Evolutionary conservation across 2,113 vertebrate genomes (phyloP), one percentile per base, ranked within the genome.

Genomic region (Piliocolobus tephrosceles): DNA sequence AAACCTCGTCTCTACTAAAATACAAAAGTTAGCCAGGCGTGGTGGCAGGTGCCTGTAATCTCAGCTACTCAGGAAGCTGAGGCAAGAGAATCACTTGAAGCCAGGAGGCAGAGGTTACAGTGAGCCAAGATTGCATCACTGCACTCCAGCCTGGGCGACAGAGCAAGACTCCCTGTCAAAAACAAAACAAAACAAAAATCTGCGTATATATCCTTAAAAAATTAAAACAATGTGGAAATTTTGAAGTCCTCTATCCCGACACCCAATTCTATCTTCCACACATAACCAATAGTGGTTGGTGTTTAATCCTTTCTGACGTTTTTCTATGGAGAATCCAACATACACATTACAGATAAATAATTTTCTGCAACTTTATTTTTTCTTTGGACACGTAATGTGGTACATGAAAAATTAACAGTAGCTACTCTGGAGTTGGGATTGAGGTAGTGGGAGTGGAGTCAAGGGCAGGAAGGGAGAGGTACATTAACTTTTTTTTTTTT

Each of bases 321-420:
- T 95, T 92, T 79, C 61, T 93, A 35, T 57, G 72, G 47, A 93
- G 78, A 94, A 72, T 84, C 43, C 23, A 80, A 88, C 27, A 57
- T 40, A 64, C 0, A 95, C 45, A 68, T 82, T 85, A 93, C 75
- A 88, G 40, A 80, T 61, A 90, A 6, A 23, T 80, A 47, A 87
- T 72, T 85, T 96, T 88, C 57, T 75, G n/a, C 86, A 95, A 50
- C 3, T 45, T 45, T 52, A n/a, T 91, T 94, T n/a, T 93, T 90
- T 76, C 66, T 86, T 32, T 95, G 66, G 17, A 66, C 50, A 43
- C 55, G 38, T 70, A 83, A 47, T 50, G 22, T 45, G 83, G 79
- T 57, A 47, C 30, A 93, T 52, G 68, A 76, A 58, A 83, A 93
- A 76, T 32, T 84, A 91, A 80, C 17, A 70, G 27, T 66, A 90